Conservation (phyloP, 1,140 invertebrate species). For the Aphidius ervi region DNA sequence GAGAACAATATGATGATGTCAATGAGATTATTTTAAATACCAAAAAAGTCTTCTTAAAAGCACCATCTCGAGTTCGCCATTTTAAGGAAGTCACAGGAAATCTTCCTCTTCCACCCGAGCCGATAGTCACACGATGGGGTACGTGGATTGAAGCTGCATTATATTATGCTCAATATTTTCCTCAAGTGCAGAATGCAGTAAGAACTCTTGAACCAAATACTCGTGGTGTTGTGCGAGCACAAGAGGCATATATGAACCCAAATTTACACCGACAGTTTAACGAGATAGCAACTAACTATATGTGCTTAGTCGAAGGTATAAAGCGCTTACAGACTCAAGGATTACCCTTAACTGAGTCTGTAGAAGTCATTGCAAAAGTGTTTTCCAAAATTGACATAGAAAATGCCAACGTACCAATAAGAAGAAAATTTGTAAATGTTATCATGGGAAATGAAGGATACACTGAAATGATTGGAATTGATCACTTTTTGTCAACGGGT, state of each 20-base stretch:
- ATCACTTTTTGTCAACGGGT: not conserved
- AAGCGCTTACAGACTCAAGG: not conserved
- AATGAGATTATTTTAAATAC: not conserved
- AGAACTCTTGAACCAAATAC: not conserved
- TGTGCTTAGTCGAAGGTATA: not conserved
- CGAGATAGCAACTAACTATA: not conserved
- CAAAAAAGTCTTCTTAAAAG: conserved; percentile 10
- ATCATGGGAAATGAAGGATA: not conserved
- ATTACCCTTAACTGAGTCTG: not conserved
- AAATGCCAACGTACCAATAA: not conserved
- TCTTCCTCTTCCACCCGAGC: conserved; percentile 40
- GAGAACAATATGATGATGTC: conserved; percentile 32
- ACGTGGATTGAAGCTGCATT: conserved; percentile 42
- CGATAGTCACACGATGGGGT: conserved; percentile 44
- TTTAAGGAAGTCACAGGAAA: conserved; percentile 38
- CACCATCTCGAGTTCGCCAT: conserved; percentile 23
- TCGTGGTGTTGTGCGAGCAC: not conserved
- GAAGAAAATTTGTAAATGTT: not conserved
- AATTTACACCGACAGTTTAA: not conserved
- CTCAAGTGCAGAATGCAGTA: conserved; percentile 1
- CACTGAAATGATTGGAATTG: not conserved
- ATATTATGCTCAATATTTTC: conserved; percentile 38
- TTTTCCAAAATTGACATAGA: not conserved
- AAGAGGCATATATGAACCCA: not conserved
- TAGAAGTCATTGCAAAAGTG: not conserved